phyloP scores from a whole-genome alignment of 2,888 invertebrate genomes.

The Eudasyphora cyanicolor region DNA sequence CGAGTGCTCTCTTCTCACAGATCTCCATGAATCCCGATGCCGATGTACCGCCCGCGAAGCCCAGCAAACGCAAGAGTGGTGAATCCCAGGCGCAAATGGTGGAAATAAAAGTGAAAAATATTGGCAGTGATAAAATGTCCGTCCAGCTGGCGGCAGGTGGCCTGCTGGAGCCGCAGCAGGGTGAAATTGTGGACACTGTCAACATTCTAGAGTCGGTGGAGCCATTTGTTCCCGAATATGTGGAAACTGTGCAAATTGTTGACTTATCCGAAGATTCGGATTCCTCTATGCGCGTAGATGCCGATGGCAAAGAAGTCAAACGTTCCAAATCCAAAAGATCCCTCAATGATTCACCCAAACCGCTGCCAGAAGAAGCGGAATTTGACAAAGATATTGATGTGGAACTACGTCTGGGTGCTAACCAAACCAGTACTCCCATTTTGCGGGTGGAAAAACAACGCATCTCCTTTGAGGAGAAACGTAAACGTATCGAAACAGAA shows the following conservation, averaged over 20 bases:
- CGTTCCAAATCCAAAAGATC: conserved; percentile 73
- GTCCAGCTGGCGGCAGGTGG: conserved; percentile 70
- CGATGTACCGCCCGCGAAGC: conserved; percentile 58
- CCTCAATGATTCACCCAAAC: conserved; percentile 68
- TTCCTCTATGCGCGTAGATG: conserved; percentile 76
- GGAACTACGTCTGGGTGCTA: conserved; percentile 69
- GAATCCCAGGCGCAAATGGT: conserved; percentile 82
- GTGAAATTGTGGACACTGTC: conserved; percentile 80
- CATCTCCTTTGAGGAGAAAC: conserved; percentile 79
- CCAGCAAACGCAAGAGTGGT: conserved; percentile 73
- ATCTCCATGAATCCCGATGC: conserved; percentile 82
- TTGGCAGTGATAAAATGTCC: conserved; percentile 84
- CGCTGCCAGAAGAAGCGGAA: conserved; percentile 50
- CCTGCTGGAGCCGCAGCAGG: conserved; percentile 76
- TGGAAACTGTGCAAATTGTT: conserved; percentile 82
- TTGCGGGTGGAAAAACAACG: conserved; percentile 78
- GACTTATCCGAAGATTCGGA: conserved; percentile 82
- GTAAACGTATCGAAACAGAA: conserved; percentile 78
- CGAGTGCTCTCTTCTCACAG: conserved; percentile 86
- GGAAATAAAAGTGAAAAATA: conserved; percentile 86
- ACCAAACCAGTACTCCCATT: conserved; percentile 73
- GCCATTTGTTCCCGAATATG: conserved; percentile 82
- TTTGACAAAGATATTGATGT: conserved; percentile 65
- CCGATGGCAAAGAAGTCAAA: conserved; percentile 69
- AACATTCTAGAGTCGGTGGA: conserved; percentile 82